Conservation (phyloP, 2,888 invertebrate species). For the Leptothorax acervorum region DNA sequence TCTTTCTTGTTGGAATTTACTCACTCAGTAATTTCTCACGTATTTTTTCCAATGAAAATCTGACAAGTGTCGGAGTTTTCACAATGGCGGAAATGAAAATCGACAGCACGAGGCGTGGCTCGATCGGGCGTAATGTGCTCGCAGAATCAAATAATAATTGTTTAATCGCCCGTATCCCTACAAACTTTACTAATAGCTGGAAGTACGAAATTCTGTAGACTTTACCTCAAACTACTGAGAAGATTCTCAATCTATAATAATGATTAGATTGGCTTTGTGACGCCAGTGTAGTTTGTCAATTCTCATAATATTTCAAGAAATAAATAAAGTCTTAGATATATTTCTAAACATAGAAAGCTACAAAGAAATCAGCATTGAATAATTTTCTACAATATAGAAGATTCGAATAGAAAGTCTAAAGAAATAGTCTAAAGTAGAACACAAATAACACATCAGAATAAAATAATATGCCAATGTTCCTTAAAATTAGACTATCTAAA, state of each 20-base stretch:
- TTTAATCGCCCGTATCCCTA: slow-evolving; percentile 82
- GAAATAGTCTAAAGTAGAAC: not conserved
- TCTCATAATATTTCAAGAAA: not conserved
- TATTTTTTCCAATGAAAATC: slow-evolving; percentile 32
- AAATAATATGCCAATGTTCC: not conserved
- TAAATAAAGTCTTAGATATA: not conserved
- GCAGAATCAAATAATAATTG: slow-evolving; percentile 83
- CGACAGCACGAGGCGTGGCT: slow-evolving; percentile 49
- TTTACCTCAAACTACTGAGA: slow-evolving; percentile 9
- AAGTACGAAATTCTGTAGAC: slow-evolving; percentile 77
- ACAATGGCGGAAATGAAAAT: slow-evolving; percentile 50
- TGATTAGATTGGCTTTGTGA: not conserved
- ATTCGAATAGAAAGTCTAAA: not conserved
- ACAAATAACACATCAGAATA: not conserved
- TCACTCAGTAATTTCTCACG: not conserved
- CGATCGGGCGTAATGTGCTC: slow-evolving; percentile 71
- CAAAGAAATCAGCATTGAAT: not conserved
- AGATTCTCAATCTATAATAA: not conserved
- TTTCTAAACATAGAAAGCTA: not conserved
- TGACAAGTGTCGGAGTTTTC: slow-evolving; percentile 43
- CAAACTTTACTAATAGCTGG: slow-evolving; percentile 81
- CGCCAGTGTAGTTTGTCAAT: not conserved
- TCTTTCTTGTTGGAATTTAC: not conserved
- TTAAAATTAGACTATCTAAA: not conserved
- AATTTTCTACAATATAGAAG: not conserved